These are phyloP conservation scores for Hipparchia sbordonii DNA, from an alignment of 2,888 invertebrate species.

Conservation along the genomic window DNA sequence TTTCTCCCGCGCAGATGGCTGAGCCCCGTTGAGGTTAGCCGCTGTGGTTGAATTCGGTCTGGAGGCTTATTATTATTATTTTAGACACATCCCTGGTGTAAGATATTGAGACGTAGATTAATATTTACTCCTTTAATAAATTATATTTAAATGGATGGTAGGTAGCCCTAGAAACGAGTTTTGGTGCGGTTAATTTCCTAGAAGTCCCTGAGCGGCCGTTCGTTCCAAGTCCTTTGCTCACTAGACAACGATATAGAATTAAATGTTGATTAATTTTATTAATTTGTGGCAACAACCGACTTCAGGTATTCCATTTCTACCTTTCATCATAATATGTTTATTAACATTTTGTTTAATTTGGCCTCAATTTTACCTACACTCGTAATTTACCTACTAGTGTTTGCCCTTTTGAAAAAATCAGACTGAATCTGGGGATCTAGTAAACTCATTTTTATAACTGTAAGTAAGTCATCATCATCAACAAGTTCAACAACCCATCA, in stretches of 20 bases:
- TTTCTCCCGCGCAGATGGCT: no score
- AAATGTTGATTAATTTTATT: constrained; percentile 78
- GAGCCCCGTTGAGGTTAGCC: no score
- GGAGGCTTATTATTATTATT: no score
- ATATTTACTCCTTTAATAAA: background rate
- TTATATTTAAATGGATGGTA: constrained; percentile 5
- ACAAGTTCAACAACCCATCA: no score
- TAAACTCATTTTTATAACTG: no score
- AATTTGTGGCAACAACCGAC: constrained; percentile 59
- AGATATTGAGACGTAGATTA: no score
- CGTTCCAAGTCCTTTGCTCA: constrained; percentile 56
- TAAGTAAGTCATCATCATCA: no score
- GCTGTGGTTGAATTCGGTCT: no score
- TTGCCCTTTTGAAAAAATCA: no score
- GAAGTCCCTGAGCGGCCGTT: constrained; percentile 69
- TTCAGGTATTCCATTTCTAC: constrained; percentile 50
- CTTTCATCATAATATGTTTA: background rate
- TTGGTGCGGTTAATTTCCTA: constrained; percentile 67
- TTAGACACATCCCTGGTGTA: no score
- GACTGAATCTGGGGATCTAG: no score
- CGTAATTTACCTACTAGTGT: no score
- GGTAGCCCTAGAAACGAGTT: constrained; percentile 50
- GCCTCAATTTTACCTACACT: background rate
- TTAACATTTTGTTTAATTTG: background rate
- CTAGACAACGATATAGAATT: constrained; percentile 67